Evolutionary conservation across 2,113 vertebrate species (phyloP).

Genomic region (Illadopsis cleaveri): DNA sequence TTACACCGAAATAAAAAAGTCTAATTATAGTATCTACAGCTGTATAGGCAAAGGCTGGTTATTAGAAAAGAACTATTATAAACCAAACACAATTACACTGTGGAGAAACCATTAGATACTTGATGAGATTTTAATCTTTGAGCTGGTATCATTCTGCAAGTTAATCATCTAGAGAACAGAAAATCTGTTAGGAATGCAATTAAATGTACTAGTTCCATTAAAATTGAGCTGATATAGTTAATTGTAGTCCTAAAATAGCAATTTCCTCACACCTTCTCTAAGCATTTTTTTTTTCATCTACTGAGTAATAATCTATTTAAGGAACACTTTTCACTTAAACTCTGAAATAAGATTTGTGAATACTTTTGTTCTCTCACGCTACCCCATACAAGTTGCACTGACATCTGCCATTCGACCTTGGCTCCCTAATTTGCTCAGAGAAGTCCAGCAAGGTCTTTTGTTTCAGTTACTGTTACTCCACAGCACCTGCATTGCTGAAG

Average conservation of each 20-base stretch:
- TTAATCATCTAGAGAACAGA: constrained; percentile 53
- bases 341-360: not conserved
- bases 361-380: not conserved
- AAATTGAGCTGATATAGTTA: constrained; percentile 19
- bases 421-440: constrained; percentile 15
- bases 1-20: not conserved
- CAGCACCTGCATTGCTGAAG: constrained; percentile 66
- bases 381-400: constrained; percentile 28
- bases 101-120: constrained; percentile 34
- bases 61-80: constrained; percentile 15
- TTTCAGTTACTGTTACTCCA: constrained; percentile 55
- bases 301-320: constrained; percentile 11
- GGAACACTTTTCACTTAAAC: not conserved
- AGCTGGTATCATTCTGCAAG: constrained; percentile 16
- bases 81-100: constrained; percentile 32
- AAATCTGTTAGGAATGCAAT: constrained; percentile 40
- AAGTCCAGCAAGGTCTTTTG: constrained; percentile 49
- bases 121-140: constrained; percentile 47
- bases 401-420: constrained; percentile 73
- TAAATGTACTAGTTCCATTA: constrained; percentile 31
- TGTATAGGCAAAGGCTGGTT: not conserved
- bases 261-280: constrained; percentile 27
- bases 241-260: constrained; percentile 35
- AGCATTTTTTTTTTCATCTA: not conserved
- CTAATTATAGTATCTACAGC: not conserved